Evolutionary conservation across 1,140 invertebrate genomes (phyloP), one percentile per base, ranked within the genome.

Genomic region (Holcopasites calliopsidis): DNA sequence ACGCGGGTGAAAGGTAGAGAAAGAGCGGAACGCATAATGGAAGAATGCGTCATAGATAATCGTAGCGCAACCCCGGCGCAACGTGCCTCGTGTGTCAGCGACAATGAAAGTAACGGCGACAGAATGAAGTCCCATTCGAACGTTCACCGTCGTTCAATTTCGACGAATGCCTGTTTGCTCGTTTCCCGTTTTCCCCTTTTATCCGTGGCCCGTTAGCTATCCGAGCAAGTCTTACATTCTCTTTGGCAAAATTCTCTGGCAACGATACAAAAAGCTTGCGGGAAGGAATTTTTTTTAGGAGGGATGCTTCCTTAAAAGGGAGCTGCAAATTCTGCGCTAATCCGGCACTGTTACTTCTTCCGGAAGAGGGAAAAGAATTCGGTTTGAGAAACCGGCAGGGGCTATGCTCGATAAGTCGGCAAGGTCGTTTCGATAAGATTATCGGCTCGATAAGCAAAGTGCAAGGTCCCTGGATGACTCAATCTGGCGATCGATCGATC

Each of bases 21-120:
- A 81, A 68, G 66, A 69, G 54, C 38, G 61, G 47, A 69, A 73
- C 73, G 80, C 83, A 87, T 87, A 86, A 88, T 88, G 84, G 85
- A 89, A 89, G 85, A 88, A 88, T 85, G 70, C 85, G 81, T 88
- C 85, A 84, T 86, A 87, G 86, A 90, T 87, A 88, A 90, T 89
- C 85, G 84, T 88, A 85, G 86, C 78, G 77, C 78, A 73, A 55
- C 44, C 72, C 80, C 80, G 65, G 76, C 57, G n/a, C n/a, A n/a
- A n/a, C n/a, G 77, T 78, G 72, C 76, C 61, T 60, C 69, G 74
- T 83, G 68, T 80, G 77, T 87, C 70, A 73, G 55, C 70, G 81
- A 86, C 78, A 85, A 88, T 85, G 84, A 85, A 84, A 81, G 71
- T 82, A 76, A 61, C 52, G 69, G 54, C 23, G 60, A 54, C 40